A percentile compares a stretch with the other conserved stretches of the same genome.
Conservation (phyloP, 2,113 vertebrate species). For the Neomonachus schauinslandi region DNA sequence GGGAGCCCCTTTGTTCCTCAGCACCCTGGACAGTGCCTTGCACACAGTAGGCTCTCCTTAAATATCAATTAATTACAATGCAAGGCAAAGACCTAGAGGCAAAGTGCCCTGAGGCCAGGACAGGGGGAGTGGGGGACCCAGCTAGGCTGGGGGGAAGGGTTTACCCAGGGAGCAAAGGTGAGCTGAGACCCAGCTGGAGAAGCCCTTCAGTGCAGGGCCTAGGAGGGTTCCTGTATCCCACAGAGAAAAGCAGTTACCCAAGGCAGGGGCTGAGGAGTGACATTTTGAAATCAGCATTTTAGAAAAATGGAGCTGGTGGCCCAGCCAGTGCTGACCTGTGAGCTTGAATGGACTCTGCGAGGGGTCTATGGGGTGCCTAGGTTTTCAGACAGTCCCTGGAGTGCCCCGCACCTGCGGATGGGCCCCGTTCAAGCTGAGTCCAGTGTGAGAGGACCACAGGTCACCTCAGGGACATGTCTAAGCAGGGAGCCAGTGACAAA, state of each 20-base stretch:
- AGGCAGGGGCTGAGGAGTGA: neutral
- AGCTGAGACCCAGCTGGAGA: neutral
- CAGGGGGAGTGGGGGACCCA: accelerated
- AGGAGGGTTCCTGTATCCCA: neutral
- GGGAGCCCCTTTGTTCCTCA: neutral
- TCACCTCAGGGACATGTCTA: neutral
- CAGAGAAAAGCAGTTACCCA: neutral
- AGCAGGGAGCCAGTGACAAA: neutral
- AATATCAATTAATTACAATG: neutral
- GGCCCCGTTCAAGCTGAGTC: neutral
- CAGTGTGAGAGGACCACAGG: neutral
- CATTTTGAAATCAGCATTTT: neutral
- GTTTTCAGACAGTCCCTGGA: neutral
- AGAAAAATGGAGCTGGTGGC: neutral
- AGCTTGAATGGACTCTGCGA: neutral
- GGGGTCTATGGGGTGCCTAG: accelerated
- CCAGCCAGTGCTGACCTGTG: neutral
- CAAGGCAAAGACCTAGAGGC: neutral
- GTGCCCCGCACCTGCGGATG: neutral
- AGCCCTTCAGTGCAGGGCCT: neutral
- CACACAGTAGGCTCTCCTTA: neutral
- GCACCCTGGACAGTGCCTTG: neutral
- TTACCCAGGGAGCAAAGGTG: neutral
- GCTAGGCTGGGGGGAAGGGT: neutral
- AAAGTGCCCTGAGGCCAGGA: neutral